Evolutionary conservation across 2,888 invertebrate species (phyloP).

Genomic region (Homarus gammarus): DNA sequence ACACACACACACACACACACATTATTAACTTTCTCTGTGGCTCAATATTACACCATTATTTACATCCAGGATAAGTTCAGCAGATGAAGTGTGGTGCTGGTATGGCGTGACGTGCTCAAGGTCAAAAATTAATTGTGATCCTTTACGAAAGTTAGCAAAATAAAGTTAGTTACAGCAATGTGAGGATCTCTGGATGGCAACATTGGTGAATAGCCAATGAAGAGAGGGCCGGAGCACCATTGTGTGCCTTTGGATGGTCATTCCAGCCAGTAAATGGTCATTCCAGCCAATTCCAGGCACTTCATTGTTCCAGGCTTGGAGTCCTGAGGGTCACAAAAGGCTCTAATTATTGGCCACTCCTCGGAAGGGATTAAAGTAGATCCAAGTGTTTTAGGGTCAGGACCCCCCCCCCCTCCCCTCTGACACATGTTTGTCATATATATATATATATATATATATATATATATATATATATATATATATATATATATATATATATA

Average conservation of each 20-base stretch:
- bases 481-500: not conserved
- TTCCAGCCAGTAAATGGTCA: conserved; percentile 69
- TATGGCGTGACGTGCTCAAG: not conserved
- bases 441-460: too few relatives aligned
- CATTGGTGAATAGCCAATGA: conserved; percentile 69
- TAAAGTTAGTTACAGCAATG: conserved; percentile 50
- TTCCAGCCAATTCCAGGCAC: conserved; percentile 71
- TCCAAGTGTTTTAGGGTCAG: conserved; percentile 47
- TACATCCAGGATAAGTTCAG: not conserved
- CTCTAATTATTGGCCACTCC: conserved; percentile 69
- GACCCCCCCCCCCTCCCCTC: not conserved
- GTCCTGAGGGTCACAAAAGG: conserved; percentile 65
- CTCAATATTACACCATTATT: too few relatives aligned
- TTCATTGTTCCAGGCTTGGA: conserved; percentile 62
- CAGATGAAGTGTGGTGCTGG: not conserved
- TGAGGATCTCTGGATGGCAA: conserved; percentile 46
- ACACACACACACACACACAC: conserved; percentile 24
- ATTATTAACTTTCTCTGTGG: not conserved
- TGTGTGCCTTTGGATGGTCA: conserved; percentile 68
- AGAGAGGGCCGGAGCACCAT: conserved; percentile 66
- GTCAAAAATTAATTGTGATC: not conserved
- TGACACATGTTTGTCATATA: not conserved
- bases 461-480: not conserved
- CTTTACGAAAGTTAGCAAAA: not conserved
- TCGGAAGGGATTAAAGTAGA: conserved; percentile 61